Base-by-base conservation (phyloP, 2,113 vertebrate species). In the Hyla sarda region DNA sequence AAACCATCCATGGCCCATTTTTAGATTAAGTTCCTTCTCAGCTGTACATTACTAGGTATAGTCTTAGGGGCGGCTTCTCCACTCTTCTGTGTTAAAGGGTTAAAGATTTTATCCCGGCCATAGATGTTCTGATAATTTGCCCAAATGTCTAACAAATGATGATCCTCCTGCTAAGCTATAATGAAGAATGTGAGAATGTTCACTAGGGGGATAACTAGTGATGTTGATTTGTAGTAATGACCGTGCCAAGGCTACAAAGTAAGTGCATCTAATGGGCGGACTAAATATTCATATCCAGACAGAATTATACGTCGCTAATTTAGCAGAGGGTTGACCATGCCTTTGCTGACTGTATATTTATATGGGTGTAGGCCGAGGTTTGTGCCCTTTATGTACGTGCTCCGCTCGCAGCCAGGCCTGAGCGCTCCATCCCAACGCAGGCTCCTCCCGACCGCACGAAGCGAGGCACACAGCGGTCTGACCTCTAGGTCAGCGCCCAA, bases 401-500 rank as follows among this genome's bases (percentile, higher is more conserved):
- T 32, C 5, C n/a, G 41, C 17, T 16, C 28, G 21, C 82, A n/a
- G 72, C 30, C 52, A 82, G 3, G 8, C 82, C 89, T n/a, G 80
- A 72, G 69, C 76, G 52, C 81, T 83, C 67, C 41, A 65, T 85
- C 71, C 65, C 82, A 73, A 89, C 69, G 86, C 85, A 85, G 87
- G 89, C 88, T 74, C 80, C 86, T 83, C 69, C 84, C 25, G 73
- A 37, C 88, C 62, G 88, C 37, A 28, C 87, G 30, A 88, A 91
- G 89, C 87, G 88, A 90, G 78, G 60, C 87, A 89, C 88, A 90
- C 90, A 91, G 91, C 34, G 28, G 88, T 69, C 90, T 95, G 94
- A 94, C 94, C 93, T 89, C 72, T 2, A 84, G 93, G 93, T 95
- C 94, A 94, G 87, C 87, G 94, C 93, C 92, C n/a, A 83, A 80